A percentile compares a stretch with the other conserved stretches of the same genome.
Conservation (phyloP, 1,140 invertebrate species). For the Drosophila grimshawi region DNA sequence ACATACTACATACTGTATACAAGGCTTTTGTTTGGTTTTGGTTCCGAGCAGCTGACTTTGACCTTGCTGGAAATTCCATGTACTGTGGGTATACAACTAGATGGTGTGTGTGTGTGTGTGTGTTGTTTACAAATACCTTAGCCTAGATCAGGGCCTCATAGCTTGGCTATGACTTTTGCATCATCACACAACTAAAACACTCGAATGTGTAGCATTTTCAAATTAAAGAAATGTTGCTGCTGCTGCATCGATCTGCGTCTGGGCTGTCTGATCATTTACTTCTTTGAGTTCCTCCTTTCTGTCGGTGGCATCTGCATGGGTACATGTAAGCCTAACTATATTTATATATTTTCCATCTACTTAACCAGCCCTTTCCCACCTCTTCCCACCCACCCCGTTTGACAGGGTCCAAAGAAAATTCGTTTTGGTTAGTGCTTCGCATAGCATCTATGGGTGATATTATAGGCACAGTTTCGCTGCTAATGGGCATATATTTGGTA, state of each 20-base stretch:
- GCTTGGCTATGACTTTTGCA: constrained; percentile 44
- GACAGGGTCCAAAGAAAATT: not conserved
- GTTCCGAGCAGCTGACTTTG: constrained; percentile 65
- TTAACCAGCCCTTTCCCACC: no score
- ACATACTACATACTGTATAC: constrained; percentile 20
- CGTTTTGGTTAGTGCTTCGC: constrained; percentile 3
- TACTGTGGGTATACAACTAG: constrained; percentile 16
- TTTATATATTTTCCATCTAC: not conserved
- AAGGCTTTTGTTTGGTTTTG: constrained; percentile 50
- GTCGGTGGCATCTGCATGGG: constrained; percentile 41
- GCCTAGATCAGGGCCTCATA: constrained; percentile 15
- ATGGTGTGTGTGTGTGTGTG: constrained; percentile 11
- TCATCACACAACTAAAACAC: not conserved
- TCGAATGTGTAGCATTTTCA: not conserved
- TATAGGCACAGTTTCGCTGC: constrained; percentile 35
- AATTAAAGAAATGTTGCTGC: constrained; percentile 16
- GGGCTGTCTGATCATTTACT: constrained; percentile 25
- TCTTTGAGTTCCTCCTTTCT: constrained; percentile 18
- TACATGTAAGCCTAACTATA: constrained; percentile 37
- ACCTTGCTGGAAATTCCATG: constrained; percentile 48
- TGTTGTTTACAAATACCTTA: constrained; percentile 24
- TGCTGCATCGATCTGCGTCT: constrained; percentile 27
- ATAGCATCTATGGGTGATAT: constrained; percentile 42
- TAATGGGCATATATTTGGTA: constrained; percentile 46
- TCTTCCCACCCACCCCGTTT: no score